Evolutionary conservation across 2,888 invertebrate genomes (phyloP), one percentile per base, ranked within the genome.

Genomic region (Lissocephala sabroskyi): DNA sequence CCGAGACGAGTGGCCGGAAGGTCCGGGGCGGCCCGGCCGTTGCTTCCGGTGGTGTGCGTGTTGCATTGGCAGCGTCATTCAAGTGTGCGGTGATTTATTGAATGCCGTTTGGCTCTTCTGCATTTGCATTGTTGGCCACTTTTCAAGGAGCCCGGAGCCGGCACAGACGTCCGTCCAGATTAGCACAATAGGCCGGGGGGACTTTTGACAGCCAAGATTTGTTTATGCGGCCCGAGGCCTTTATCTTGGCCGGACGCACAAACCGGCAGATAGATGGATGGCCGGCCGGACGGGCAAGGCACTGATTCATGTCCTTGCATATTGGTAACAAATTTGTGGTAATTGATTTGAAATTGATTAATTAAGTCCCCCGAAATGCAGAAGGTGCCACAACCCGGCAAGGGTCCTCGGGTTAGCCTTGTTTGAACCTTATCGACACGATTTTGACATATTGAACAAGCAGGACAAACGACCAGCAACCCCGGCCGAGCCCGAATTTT

Each of bases 81-180:
- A 77, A 65, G 67, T 75, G 75, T 77, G 75, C 64, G 71, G 75
- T 82, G 82, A 80, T 80, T 80, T 80, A 80, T 80, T 81, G 78
- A 79, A 80, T 71, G 79, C 64, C 70, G 74, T 81, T 79, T 60
- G 65, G 48, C n/a, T n/a, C n/a, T n/a, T n/a, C n/a, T n/a, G n/a
- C n/a, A 39, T 40, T 41, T 30, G 37, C 48, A 40, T 40, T 59
- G 48, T 48, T 56, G 57, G 46, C 11, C 42, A 11, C 0, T 16
- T 1, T n/a, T 23, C 9, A n/a, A n/a, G n/a, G n/a, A n/a, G n/a
- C n/a, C n/a, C n/a, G n/a, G n/a, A n/a, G n/a, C n/a, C 3, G 10
- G 1, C 23, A 33, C 14, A 35, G 45, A 19, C 35, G 30, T 41
- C 30, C 37, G 30, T 23, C 18, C 44, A 79, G 78, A 79, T 77